Percentiles rank a stretch among this genome's conserved stretches.
These are phyloP conservation scores for Origma solitaria DNA, from an alignment of 2,113 vertebrate species.

Conservation along the genomic window DNA sequence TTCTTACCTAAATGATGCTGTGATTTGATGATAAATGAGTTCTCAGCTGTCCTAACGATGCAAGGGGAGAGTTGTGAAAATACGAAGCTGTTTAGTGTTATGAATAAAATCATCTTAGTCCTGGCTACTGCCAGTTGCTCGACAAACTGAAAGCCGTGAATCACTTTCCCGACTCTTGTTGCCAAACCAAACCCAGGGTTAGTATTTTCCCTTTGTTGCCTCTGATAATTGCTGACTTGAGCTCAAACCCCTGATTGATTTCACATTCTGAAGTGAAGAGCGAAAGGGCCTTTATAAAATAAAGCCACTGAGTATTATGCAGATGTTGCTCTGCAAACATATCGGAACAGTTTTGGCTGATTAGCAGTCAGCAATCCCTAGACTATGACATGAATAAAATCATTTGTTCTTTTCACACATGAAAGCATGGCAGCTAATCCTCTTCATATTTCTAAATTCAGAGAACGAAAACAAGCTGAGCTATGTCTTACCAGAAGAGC, in stretches of 20 bases:
- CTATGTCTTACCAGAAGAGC: not conserved
- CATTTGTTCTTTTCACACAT: conserved; percentile 47
- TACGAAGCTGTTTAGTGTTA: not conserved
- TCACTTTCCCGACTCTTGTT: not conserved
- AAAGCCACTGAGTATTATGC: conserved; percentile 42
- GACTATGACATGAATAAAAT: conserved; percentile 26
- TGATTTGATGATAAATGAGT: not conserved
- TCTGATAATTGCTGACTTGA: conserved; percentile 45
- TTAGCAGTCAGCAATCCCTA: conserved; percentile 40
- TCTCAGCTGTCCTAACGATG: not conserved
- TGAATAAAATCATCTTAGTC: not conserved
- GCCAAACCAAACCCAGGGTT: not conserved
- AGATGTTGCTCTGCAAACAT: conserved; percentile 41
- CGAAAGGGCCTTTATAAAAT: conserved; percentile 21
- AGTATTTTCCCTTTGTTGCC: conserved; percentile 25
- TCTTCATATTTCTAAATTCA: conserved; percentile 30
- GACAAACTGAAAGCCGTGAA: not conserved
- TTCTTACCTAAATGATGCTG: not conserved
- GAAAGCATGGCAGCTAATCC: conserved; percentile 37
- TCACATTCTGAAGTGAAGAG: conserved; percentile 43
- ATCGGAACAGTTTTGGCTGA: conserved; percentile 28
- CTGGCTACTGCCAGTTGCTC: not conserved
- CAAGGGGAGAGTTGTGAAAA: not conserved
- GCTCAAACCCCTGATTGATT: conserved; percentile 39
- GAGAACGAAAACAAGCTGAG: not conserved